These are phyloP conservation scores for Tragelaphus strepsiceros DNA, from an alignment of 2,113 vertebrate genomes.

Conservation along the genomic window DNA sequence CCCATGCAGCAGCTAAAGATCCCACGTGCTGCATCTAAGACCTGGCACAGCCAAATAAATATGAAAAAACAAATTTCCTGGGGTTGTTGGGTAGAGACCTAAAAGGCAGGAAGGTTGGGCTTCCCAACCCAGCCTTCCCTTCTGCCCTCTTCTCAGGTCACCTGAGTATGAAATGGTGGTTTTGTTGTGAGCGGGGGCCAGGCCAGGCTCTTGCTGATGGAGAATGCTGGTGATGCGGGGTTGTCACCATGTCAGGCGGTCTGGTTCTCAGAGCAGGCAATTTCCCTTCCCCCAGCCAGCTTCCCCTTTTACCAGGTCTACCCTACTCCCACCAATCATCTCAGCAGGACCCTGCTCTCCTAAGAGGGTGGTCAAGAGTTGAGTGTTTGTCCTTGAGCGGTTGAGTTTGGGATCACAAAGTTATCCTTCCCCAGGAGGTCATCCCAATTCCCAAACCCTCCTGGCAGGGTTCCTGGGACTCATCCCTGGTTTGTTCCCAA, in stretches of 20 bases:
- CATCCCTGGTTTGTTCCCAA: background rate
- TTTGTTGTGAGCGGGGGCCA: background rate
- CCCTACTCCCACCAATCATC: background rate
- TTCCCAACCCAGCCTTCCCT: no score
- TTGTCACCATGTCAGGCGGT: rapidly evolving
- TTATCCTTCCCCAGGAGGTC: background rate
- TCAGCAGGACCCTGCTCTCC: background rate
- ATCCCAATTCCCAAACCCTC: no score
- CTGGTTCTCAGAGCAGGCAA: background rate
- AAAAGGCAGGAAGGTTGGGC: background rate
- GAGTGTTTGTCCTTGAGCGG: background rate
- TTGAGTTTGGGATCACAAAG: background rate
- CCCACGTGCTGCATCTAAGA: background rate
- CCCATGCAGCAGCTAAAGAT: background rate
- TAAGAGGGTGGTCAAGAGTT: background rate
- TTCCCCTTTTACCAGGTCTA: background rate
- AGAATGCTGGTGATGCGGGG: background rate
- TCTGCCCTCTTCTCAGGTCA: background rate
- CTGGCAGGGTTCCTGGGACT: background rate
- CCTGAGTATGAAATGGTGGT: background rate
- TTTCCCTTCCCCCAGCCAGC: background rate
- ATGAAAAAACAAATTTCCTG: background rate
- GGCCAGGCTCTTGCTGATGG: background rate
- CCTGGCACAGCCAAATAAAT: background rate
- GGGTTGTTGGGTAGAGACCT: background rate